Base-by-base conservation (phyloP, 2,113 vertebrate genomes). In the Clupea harengus region DNA sequence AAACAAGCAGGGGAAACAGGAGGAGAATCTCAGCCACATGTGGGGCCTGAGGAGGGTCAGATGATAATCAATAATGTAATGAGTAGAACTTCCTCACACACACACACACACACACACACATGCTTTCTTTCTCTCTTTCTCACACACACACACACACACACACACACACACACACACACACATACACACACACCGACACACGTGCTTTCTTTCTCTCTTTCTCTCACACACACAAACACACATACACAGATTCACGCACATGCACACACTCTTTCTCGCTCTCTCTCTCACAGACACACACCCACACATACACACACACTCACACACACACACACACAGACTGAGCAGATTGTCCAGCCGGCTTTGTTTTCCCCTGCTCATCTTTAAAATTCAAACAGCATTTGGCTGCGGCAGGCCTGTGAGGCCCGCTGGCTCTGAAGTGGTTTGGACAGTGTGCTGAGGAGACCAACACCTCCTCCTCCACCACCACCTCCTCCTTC, bases 331-430 rank as follows among this genome's bases (percentile, higher is more conserved):
- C 85, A 84, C 60, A 22, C 45, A 64, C 22, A 85, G 44, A 52
- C 91, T 91, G 89, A 93, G 91, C 96, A 95, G 91, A 94, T 95
- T 96, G 94, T 88, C 86, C 81, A 88, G 87, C 86, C 85, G 89
- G 82, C 86, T 90, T 86, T 93, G 84, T 89, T 95, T 95, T 96
- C 93, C 92, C 94, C 90, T 91, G 90, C 91, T 93, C 91, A 90
- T 94, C 90, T 96, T 95, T 95, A 90, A 92, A 91, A 94, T 95
- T 95, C 94, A 94, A 91, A 94, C 88, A 93, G 91, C 92, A 89
- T 95, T 96, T 95, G 92, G 86, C 92, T 93, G 91, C 85, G 91
- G 86, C 91, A 89, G 90, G 88, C 89, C 89, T 90, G 89, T 90
- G 83, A 80, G 89, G 89, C 86, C 89, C 89, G 93, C 93, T 89